phyloP scores from a whole-genome alignment of 2,888 invertebrate genomes.

The Phalera bucephala region DNA sequence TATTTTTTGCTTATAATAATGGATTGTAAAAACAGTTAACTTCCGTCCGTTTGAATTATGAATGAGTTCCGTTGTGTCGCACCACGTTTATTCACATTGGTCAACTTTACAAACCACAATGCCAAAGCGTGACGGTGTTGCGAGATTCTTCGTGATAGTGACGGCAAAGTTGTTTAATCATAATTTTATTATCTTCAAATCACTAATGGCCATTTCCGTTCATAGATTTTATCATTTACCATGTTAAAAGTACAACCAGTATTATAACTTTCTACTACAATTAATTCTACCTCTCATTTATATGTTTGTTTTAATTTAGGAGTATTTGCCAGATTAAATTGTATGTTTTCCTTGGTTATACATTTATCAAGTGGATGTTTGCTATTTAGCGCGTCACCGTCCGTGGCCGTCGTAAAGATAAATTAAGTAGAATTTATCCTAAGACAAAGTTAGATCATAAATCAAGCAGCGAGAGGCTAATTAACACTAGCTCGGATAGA shows the following conservation, averaged over 20 bases:
- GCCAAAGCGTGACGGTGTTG: conserved; percentile 62
- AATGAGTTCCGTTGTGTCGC: conserved; percentile 50
- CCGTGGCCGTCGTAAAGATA: conserved; percentile 37
- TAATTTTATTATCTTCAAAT: conserved; percentile 20
- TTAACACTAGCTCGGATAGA: conserved; percentile 54
- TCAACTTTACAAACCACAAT: conserved; percentile 34
- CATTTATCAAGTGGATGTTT: conserved; percentile 19
- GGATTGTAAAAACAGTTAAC: conserved; percentile 42
- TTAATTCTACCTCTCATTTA: too few relatives aligned
- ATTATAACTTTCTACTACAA: too few relatives aligned
- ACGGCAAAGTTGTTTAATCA: conserved; percentile 28
- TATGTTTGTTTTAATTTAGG: too few relatives aligned
- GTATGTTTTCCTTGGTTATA: conserved; percentile 3
- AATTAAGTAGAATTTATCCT: conserved; percentile 46
- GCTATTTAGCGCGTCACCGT: conserved; percentile 39
- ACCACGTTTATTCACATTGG: conserved; percentile 53
- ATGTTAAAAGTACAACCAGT: too few relatives aligned
- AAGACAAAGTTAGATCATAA: conserved; percentile 61
- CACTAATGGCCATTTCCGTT: neutral
- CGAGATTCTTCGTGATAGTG: conserved; percentile 55
- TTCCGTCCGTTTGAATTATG: conserved; percentile 53
- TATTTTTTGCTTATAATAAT: conserved; percentile 29
- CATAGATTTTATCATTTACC: neutral
- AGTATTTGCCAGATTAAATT: neutral
- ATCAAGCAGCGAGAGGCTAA: conserved; percentile 64